These are phyloP conservation scores for Eristalis arbustorum DNA, from an alignment of 2,888 invertebrate genomes.

Conservation along the genomic window DNA sequence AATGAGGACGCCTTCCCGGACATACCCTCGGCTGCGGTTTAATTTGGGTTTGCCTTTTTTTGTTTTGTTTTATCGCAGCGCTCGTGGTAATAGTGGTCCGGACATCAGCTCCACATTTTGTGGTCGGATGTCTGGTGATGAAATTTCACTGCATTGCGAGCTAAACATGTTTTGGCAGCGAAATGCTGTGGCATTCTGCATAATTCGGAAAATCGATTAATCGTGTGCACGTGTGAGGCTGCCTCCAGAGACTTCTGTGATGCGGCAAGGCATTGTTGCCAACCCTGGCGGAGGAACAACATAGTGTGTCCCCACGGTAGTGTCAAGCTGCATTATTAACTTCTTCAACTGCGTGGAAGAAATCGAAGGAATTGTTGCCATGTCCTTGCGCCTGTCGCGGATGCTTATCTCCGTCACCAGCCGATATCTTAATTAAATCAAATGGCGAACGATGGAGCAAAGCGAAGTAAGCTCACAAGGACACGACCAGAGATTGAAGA, in stretches of 20 bases:
- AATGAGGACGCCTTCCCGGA: not conserved
- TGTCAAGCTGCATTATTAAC: not conserved
- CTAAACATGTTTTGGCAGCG: not conserved
- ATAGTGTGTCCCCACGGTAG: not conserved
- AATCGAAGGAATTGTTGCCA: not conserved
- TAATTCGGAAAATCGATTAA: not conserved
- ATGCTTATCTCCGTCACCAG: not conserved
- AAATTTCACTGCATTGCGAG: not conserved
- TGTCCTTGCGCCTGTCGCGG: not conserved
- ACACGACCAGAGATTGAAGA: not conserved
- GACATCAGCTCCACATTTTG: not conserved
- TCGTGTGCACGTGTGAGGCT: not conserved
- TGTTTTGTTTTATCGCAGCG: not conserved
- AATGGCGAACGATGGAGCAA: not conserved
- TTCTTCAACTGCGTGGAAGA: not conserved
- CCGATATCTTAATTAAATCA: conserved; percentile 3
- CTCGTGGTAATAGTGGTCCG: not conserved
- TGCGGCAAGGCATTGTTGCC: not conserved
- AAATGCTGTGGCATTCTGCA: not conserved
- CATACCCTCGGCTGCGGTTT: not conserved
- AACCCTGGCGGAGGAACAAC: not conserved
- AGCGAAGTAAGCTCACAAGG: not conserved
- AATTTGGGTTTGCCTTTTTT: not conserved
- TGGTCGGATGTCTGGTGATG: not conserved
- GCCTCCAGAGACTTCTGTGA: no score